Percentiles rank a stretch among this genome's conserved stretches.
Conservation (phyloP, 2,113 vertebrate genomes). For the Onychostoma macrolepis region DNA sequence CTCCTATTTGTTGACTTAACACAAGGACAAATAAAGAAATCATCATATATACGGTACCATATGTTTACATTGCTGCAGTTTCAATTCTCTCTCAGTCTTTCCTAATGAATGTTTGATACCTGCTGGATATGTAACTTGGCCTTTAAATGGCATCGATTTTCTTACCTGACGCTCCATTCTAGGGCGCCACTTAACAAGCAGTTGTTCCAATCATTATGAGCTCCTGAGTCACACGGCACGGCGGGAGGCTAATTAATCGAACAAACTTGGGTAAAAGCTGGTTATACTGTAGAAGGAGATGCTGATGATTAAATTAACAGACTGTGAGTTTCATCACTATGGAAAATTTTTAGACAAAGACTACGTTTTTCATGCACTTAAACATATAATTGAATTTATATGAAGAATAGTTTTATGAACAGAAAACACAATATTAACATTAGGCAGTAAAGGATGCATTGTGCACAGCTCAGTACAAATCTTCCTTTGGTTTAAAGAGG, state of each 20-base stretch:
- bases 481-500: not conserved
- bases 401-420: not conserved
- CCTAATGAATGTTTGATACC: slow-evolving; percentile 25
- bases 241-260: slow-evolving; percentile 48
- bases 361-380: not conserved
- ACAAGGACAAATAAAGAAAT: not conserved
- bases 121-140: slow-evolving; percentile 49
- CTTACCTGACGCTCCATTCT: slow-evolving; percentile 31
- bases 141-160: slow-evolving; percentile 58
- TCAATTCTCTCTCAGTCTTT: not conserved
- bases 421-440: not conserved
- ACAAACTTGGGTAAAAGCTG: slow-evolving; percentile 1
- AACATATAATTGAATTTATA: not conserved
- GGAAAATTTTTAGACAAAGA: not conserved
- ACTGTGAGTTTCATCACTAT: not conserved
- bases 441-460: not conserved
- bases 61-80: not conserved
- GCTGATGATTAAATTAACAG: not conserved
- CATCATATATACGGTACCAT: not conserved
- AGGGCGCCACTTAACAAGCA: slow-evolving; percentile 41
- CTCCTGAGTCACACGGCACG: slow-evolving; percentile 43
- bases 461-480: not conserved
- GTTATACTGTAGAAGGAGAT: not conserved
- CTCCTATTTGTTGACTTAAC: not conserved
- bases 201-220: slow-evolving; percentile 41